These are phyloP conservation scores for Cabera pusaria DNA, from an alignment of 2,888 invertebrate species.

Conservation along the genomic window DNA sequence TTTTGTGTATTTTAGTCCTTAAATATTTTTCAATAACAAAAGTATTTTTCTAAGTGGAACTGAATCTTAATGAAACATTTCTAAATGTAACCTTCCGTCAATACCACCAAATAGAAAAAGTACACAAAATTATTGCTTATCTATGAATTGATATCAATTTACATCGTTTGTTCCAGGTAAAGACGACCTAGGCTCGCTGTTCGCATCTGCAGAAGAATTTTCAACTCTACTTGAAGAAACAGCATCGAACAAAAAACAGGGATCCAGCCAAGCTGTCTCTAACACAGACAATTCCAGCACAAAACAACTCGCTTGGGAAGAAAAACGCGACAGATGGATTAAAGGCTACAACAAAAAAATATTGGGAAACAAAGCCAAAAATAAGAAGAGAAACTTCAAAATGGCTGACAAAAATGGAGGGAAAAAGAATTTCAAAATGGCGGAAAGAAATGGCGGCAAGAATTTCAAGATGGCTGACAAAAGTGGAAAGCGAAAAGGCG, in stretches of 20 bases:
- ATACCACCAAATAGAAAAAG: too few relatives aligned
- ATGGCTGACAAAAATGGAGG: slow-evolving; percentile 37
- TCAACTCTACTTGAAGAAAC: slow-evolving; percentile 94
- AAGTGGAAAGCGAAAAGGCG: slow-evolving; percentile 61
- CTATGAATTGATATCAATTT: too few relatives aligned
- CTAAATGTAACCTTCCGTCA: too few relatives aligned
- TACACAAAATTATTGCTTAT: too few relatives aligned
- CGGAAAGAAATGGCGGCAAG: slow-evolving; percentile 48
- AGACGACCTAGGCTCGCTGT: slow-evolving; percentile 85
- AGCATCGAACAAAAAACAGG: slow-evolving; percentile 85
- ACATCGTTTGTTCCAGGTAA: slow-evolving; percentile 55
- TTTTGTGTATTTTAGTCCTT: too few relatives aligned
- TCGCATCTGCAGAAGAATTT: slow-evolving; percentile 95
- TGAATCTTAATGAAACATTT: too few relatives aligned
- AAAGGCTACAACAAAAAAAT: slow-evolving; percentile 81
- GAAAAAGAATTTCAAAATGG: slow-evolving; percentile 41
- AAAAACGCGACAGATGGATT: slow-evolving; percentile 86
- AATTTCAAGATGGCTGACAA: slow-evolving; percentile 48
- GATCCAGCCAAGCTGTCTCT: slow-evolving; percentile 86
- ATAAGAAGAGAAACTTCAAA: slow-evolving; percentile 38
- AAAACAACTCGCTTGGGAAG: slow-evolving; percentile 93
- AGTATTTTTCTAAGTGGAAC: too few relatives aligned
- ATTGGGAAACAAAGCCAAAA: slow-evolving; percentile 54
- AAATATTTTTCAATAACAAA: too few relatives aligned
- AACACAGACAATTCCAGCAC: slow-evolving; percentile 90